These are phyloP conservation scores for Scolopax mira DNA, from an alignment of 2,113 vertebrate genomes.

Conservation along the genomic window DNA sequence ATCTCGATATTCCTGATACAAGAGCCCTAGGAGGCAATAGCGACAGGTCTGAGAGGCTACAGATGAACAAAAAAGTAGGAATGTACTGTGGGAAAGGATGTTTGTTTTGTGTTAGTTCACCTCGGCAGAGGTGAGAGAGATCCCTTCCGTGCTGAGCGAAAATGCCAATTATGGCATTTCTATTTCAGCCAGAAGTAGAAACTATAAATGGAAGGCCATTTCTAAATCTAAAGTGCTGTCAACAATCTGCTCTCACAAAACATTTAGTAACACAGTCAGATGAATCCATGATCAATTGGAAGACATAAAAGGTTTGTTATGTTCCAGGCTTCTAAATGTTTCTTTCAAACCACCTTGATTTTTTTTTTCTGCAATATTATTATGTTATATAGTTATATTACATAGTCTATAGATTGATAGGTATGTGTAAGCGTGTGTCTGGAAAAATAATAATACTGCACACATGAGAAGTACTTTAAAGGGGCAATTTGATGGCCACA, in stretches of 20 bases:
- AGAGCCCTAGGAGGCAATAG: slow-evolving; percentile 77
- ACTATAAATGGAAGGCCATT: slow-evolving; percentile 16
- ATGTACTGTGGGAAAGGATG: background rate
- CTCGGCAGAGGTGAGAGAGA: background rate
- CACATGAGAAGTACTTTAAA: background rate
- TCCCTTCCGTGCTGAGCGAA: background rate
- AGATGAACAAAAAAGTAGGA: background rate
- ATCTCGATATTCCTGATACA: slow-evolving; percentile 97
- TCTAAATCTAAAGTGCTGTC: background rate
- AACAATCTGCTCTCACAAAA: slow-evolving; percentile 17
- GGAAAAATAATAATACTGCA: background rate
- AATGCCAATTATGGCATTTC: background rate
- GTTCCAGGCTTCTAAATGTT: background rate
- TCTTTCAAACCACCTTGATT: background rate
- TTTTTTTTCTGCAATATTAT: background rate
- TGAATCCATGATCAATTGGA: background rate
- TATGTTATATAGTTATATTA: background rate
- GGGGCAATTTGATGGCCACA: background rate
- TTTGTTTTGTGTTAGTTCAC: background rate
- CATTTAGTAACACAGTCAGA: background rate
- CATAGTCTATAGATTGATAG: background rate
- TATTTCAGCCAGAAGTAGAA: background rate
- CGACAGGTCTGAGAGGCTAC: background rate
- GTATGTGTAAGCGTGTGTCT: background rate
- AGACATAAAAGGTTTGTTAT: background rate